phyloP scores from a whole-genome alignment of 1,140 invertebrate genomes.

The Drosophila yakuba region DNA sequence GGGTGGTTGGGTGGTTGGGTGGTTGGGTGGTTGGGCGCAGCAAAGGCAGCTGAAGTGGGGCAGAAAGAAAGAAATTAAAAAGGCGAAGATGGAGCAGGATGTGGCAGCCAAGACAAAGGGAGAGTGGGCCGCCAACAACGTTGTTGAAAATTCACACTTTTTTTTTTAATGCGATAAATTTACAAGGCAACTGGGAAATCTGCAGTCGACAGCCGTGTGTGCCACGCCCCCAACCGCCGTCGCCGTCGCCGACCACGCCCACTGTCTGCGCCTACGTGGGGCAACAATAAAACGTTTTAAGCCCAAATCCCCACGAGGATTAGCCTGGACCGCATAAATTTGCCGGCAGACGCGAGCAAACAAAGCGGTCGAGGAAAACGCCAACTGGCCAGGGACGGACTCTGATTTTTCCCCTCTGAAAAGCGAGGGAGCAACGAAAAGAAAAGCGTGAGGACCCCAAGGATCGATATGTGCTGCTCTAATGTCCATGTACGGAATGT shows the following conservation, averaged over 20 bases:
- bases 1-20: not conserved
- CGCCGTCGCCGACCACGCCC: not conserved
- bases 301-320: constrained; percentile 75
- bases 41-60: not conserved
- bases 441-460: not conserved
- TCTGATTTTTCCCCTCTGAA: not conserved
- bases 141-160: constrained; percentile 72
- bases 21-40: not conserved
- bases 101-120: not conserved
- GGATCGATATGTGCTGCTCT: constrained; percentile 6
- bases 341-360: constrained; percentile 44
- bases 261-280: constrained; percentile 46
- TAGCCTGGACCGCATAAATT: constrained; percentile 79
- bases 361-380: constrained; percentile 17
- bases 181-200: constrained; percentile 82
- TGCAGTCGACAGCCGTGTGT: constrained; percentile 73
- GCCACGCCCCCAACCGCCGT: constrained; percentile 12
- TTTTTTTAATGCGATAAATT: constrained; percentile 77
- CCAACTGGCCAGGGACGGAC: constrained; percentile 31
- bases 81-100: not conserved
- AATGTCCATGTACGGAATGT: not conserved
- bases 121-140: constrained; percentile 7
- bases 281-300: constrained; percentile 79
- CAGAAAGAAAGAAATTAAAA: constrained; percentile 60
- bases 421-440: no score